These are phyloP conservation scores for Drosophila neonasuta DNA, from an alignment of 2,888 invertebrate species.

Conservation along the genomic window DNA sequence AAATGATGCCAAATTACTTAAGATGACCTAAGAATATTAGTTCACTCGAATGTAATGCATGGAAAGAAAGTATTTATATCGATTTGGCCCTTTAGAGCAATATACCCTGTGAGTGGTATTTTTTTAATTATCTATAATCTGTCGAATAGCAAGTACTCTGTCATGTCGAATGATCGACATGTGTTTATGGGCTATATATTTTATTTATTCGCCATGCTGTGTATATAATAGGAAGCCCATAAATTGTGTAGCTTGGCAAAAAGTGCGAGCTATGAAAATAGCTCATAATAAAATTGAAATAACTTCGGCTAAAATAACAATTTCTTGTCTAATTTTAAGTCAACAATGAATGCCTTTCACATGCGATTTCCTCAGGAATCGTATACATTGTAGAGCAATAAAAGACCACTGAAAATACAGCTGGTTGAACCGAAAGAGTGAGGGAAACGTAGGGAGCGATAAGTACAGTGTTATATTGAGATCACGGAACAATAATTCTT, in stretches of 20 bases:
- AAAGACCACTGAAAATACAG: slow-evolving; percentile 12
- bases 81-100: neutral
- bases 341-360: slow-evolving; percentile 9
- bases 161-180: slow-evolving; percentile 47
- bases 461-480: neutral
- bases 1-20: too few relatives aligned
- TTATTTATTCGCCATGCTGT: slow-evolving; percentile 33
- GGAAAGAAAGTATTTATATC: neutral
- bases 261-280: slow-evolving; percentile 37
- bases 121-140: slow-evolving; percentile 18
- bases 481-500: neutral
- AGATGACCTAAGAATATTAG: too few relatives aligned
- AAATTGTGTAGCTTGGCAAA: slow-evolving; percentile 37
- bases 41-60: too few relatives aligned
- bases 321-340: slow-evolving; percentile 21
- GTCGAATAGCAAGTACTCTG: slow-evolving; percentile 25
- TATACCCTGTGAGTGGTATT: slow-evolving; percentile 2
- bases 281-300: slow-evolving; percentile 40
- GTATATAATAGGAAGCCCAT: slow-evolving; percentile 39
- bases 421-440: neutral
- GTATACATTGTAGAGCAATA: slow-evolving; percentile 2
- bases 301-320: slow-evolving; percentile 39
- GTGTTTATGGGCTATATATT: slow-evolving; percentile 42
- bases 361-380: slow-evolving; percentile 18
- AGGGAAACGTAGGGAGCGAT: neutral